These are phyloP conservation scores for Varecia variegata DNA, from an alignment of 2,797 vertebrate genomes.

Conservation along the genomic window DNA sequence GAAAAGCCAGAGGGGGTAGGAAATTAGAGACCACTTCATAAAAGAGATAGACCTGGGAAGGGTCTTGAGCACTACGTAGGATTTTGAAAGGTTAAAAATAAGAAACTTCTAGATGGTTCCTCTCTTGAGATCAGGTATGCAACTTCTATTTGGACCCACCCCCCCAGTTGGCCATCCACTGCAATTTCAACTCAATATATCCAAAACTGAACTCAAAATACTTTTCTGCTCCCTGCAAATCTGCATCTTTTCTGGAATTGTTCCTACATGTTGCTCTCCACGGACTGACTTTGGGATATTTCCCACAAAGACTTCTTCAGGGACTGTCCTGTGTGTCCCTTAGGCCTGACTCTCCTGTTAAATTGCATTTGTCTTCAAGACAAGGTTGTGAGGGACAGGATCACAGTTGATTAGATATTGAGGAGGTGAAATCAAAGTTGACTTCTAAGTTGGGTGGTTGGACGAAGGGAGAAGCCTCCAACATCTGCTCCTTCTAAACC, in stretches of 20 bases:
- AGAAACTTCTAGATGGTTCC: neutral
- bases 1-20: neutral
- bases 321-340: neutral
- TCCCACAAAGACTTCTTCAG: neutral
- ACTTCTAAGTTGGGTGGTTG: too few relatives aligned
- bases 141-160: neutral
- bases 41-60: neutral
- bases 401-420: too few relatives aligned
- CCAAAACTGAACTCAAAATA: neutral
- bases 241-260: neutral
- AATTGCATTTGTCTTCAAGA: too few relatives aligned
- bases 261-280: neutral
- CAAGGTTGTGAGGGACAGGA: too few relatives aligned
- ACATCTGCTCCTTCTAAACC: neutral
- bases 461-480: too few relatives aligned
- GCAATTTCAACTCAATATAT: neutral
- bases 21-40: neutral
- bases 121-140: neutral
- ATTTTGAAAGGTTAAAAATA: neutral
- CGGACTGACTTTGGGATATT: fast-evolving
- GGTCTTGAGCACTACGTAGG: neutral
- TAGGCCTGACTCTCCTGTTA: too few relatives aligned
- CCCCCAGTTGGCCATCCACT: neutral
- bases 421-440: too few relatives aligned
- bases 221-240: neutral